Evolutionary conservation across 2,797 vertebrate species (phyloP).

Genomic region (Denticeps clupeoides): DNA sequence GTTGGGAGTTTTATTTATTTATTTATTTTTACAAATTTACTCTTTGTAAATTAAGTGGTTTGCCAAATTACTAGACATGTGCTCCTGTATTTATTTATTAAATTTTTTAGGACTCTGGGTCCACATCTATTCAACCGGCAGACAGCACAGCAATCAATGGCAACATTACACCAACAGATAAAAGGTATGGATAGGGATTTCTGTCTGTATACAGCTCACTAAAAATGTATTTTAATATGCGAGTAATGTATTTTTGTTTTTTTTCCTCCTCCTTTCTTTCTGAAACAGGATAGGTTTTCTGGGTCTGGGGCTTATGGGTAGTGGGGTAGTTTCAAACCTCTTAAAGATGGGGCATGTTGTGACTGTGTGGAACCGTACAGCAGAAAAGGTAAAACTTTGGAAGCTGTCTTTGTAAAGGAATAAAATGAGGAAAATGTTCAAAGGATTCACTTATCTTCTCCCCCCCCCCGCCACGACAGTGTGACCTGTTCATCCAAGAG

Average conservation of each 20-base stretch:
- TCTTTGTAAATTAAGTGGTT: too few relatives aligned
- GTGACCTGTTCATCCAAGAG: constrained; percentile 97
- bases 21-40: neutral
- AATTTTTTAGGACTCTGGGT: constrained; percentile 80
- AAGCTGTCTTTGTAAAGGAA: neutral
- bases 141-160: constrained; percentile 97
- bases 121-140: constrained; percentile 95
- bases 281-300: constrained; percentile 88
- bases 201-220: neutral
- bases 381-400: constrained; percentile 76
- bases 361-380: constrained; percentile 98
- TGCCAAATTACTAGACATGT: constrained; percentile 1
- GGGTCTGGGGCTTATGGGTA: constrained; percentile 93
- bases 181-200: constrained; percentile 65
- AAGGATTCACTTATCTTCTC: too few relatives aligned
- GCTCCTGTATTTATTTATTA: too few relatives aligned
- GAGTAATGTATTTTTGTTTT: neutral
- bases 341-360: constrained; percentile 97
- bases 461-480: constrained; percentile 60
- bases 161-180: constrained; percentile 94
- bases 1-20: constrained; percentile 46
- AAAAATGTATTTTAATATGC: neutral
- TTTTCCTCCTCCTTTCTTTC: neutral
- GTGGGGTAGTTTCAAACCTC: constrained; percentile 92
- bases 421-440: too few relatives aligned